Conservation (phyloP, 2,113 vertebrate genomes). For the Craseonycteris thonglongyai region DNA sequence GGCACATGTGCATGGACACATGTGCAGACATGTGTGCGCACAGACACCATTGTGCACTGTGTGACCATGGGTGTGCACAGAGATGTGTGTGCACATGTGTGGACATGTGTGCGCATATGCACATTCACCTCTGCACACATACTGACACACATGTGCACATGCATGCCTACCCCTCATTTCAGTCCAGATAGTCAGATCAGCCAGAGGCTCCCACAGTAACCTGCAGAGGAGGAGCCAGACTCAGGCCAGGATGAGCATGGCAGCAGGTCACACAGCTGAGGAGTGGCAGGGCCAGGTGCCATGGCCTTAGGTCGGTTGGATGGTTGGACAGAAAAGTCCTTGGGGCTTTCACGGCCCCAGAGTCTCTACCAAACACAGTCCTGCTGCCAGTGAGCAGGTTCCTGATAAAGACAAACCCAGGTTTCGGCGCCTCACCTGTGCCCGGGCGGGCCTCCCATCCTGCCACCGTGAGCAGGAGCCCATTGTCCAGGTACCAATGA, state of each 20-base stretch:
- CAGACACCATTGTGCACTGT: no score
- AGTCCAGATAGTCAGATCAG: fast-evolving
- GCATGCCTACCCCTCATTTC: no score
- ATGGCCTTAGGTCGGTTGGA: background rate
- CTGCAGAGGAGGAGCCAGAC: background rate
- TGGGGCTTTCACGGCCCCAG: background rate
- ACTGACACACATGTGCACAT: no score
- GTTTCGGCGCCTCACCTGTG: fast-evolving
- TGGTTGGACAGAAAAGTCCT: background rate
- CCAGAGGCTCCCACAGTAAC: fast-evolving
- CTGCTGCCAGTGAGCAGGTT: background rate
- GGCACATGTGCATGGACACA: no score
- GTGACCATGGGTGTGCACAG: no score
- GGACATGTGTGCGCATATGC: no score
- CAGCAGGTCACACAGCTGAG: background rate
- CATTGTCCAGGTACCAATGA: background rate
- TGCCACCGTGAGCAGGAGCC: fast-evolving
- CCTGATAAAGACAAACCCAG: background rate
- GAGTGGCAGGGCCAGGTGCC: background rate
- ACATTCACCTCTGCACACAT: no score
- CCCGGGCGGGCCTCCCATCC: fast-evolving
- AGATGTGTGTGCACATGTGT: no score
- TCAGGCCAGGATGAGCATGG: fast-evolving
- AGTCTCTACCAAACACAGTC: background rate
- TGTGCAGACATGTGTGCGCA: no score